phyloP scores from a whole-genome alignment of 2,888 invertebrate species.

The Heliconius sara region DNA sequence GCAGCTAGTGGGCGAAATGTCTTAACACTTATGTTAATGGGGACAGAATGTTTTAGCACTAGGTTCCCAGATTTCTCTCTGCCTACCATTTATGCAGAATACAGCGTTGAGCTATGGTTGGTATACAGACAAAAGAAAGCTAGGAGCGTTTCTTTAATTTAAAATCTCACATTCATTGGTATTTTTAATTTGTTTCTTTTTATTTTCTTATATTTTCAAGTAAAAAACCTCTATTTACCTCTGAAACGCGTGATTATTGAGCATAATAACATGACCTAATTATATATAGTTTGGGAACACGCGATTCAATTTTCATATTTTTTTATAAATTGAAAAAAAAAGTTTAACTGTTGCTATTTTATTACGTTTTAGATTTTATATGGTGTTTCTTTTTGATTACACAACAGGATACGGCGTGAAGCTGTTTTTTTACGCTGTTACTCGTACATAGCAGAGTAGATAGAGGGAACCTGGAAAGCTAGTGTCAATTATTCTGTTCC shows the following conservation, averaged over 20 bases:
- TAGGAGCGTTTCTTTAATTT: no score
- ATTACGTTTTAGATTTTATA: background rate
- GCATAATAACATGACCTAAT: background rate
- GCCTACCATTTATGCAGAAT: background rate
- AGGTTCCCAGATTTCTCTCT: background rate
- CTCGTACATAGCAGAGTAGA: background rate
- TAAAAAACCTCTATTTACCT: background rate
- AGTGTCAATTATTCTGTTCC: no score
- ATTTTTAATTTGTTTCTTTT: no score
- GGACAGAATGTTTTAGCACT: no score
- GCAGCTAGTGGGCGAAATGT: background rate
- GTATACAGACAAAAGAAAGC: no score
- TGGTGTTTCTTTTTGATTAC: background rate
- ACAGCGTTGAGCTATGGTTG: no score
- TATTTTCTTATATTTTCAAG: background rate
- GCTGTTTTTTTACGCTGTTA: background rate
- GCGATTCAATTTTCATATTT: constrained; percentile 1
- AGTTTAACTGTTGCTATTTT: background rate
- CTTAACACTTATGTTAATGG: background rate
- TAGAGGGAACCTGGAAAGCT: background rate
- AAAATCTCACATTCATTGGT: no score
- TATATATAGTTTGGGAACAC: background rate
- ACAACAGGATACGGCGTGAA: no score
- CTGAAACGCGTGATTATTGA: background rate
- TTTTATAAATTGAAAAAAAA: constrained; percentile 2